Conservation (phyloP, 1,140 invertebrate species). For the Zelostemma sp. region DNA sequence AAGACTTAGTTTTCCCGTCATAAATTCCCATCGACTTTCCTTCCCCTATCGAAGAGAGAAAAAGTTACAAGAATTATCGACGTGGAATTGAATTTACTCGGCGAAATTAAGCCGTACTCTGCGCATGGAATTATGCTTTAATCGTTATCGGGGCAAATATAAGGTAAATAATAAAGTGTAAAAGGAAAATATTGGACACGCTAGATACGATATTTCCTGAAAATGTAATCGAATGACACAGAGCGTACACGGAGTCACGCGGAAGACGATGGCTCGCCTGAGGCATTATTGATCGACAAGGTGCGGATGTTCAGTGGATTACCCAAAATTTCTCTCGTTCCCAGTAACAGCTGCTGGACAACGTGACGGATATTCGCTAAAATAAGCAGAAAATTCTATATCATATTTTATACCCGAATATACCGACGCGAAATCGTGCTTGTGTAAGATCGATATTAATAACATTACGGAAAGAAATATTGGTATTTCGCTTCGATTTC, state of each 20-base stretch:
- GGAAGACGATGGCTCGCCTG: constrained; percentile 44
- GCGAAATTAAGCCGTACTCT: no score
- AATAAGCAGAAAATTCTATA: constrained; percentile 47
- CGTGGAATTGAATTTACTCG: no score
- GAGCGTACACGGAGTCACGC: constrained; percentile 18
- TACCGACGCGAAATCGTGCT: no score
- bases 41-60: no score
- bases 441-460: no score
- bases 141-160: no score
- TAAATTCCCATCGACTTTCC: no score
- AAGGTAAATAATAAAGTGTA: constrained; percentile 5
- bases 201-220: constrained; percentile 26
- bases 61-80: no score
- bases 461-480: no score
- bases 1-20: no score
- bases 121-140: no score
- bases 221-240: constrained; percentile 41
- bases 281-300: constrained; percentile 46
- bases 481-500: no score
- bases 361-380: constrained; percentile 44
- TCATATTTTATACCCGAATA: constrained; percentile 22
- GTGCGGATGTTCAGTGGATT: constrained; percentile 48
- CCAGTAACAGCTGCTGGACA: constrained; percentile 44
- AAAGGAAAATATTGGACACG: constrained; percentile 13
- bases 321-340: constrained; percentile 44